A percentile compares a stretch with the other conserved stretches of the same genome.
phyloP scores from a whole-genome alignment of 2,888 invertebrate genomes.

The Anthophora plumipes region DNA sequence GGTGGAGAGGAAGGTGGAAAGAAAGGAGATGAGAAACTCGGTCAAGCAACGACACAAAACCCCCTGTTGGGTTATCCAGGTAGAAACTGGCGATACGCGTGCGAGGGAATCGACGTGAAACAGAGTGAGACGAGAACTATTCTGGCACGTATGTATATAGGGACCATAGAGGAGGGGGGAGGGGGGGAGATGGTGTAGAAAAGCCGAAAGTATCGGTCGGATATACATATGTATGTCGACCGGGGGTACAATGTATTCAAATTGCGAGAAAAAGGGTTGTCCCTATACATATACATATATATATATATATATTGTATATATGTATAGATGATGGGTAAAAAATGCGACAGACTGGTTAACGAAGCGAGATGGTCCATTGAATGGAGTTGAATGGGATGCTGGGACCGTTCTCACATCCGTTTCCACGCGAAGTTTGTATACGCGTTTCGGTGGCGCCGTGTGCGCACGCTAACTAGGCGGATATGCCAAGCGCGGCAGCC shows the following conservation, averaged over 20 bases:
- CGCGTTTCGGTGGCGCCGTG: neutral
- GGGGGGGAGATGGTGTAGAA: neutral
- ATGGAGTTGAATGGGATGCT: constrained; percentile 83
- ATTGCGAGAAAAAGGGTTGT: constrained; percentile 83
- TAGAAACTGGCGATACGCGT: constrained; percentile 78
- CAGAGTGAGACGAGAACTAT: constrained; percentile 37
- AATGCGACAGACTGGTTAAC: constrained; percentile 85
- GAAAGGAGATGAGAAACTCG: constrained; percentile 81
- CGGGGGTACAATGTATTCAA: constrained; percentile 84
- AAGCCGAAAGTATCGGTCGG: constrained; percentile 79
- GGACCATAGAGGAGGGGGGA: constrained; percentile 51
- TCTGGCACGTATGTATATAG: neutral
- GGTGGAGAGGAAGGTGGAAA: constrained; percentile 44
- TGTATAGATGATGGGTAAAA: constrained; percentile 81
- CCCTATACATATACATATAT: constrained; percentile 70
- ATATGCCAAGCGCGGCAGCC: constrained; percentile 56
- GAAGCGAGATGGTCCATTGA: constrained; percentile 85
- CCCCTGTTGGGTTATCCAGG: constrained; percentile 79
- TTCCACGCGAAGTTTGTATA: constrained; percentile 58
- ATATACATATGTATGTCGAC: constrained; percentile 84
- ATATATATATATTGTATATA: constrained; percentile 29
- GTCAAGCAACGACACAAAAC: constrained; percentile 82
- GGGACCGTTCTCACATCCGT: constrained; percentile 72
- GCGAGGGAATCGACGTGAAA: constrained; percentile 54
- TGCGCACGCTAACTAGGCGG: constrained; percentile 66